Conservation (phyloP, 2,113 vertebrate genomes). For the Gavia stellata region DNA sequence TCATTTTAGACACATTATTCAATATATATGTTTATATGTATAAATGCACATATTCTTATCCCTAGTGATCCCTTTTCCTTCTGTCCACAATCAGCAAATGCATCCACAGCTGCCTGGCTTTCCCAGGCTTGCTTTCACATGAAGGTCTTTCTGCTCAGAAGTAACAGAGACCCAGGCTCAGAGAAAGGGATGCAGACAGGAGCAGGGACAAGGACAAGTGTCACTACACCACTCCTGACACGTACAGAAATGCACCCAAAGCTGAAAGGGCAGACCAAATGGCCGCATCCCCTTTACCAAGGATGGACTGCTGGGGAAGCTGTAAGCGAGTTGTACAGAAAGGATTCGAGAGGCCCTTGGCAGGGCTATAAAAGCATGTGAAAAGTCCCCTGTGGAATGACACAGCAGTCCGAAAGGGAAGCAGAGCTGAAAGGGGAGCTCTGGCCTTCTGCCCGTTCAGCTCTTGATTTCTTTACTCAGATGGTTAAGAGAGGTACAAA, state of each 20-base stretch:
- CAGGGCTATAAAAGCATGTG: background rate
- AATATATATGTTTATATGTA: too few relatives aligned
- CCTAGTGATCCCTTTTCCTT: background rate
- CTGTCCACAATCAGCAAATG: background rate
- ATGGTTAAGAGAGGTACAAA: background rate
- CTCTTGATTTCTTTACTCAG: background rate
- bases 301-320: background rate
- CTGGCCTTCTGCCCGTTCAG: background rate
- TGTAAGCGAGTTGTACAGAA: background rate
- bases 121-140: background rate
- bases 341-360: background rate
- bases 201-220: background rate
- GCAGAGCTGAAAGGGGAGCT: background rate
- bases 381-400: background rate
- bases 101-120: background rate
- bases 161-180: rapidly evolving
- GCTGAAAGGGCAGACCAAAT: background rate
- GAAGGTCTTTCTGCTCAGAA: background rate
- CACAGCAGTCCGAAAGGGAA: background rate
- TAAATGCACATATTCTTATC: background rate
- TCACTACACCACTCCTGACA: background rate
- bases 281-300: background rate
- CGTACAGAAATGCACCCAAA: rapidly evolving
- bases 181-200: rapidly evolving
- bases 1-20: background rate